phyloP scores from a whole-genome alignment of 2,888 invertebrate genomes.

The Platypus cylindrus region DNA sequence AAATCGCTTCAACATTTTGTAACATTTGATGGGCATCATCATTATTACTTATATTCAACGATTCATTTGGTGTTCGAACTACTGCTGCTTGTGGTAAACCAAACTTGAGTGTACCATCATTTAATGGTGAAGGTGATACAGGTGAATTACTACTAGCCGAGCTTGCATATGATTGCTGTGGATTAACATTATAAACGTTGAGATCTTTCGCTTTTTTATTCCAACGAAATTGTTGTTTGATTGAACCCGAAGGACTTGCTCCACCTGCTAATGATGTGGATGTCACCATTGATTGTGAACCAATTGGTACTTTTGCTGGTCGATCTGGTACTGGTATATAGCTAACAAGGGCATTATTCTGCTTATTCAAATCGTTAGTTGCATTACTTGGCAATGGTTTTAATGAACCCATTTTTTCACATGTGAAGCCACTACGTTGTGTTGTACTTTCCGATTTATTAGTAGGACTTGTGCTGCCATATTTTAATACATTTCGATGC shows the following conservation, averaged over 20 bases:
- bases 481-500: conserved; percentile 22
- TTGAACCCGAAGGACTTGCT: conserved; percentile 14
- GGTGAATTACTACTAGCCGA: conserved; percentile 7
- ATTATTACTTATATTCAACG: neutral
- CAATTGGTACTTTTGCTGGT: conserved; percentile 24
- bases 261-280: no score
- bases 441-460: conserved; percentile 5
- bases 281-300: no score
- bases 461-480: conserved; percentile 15
- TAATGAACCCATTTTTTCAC: conserved; percentile 20
- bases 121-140: conserved; percentile 3
- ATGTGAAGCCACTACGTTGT: conserved; percentile 9
- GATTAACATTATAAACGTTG: conserved; percentile 26
- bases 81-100: conserved; percentile 16
- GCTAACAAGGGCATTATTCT: conserved; percentile 38
- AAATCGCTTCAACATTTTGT: conserved; percentile 33
- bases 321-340: conserved; percentile 43
- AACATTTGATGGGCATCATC: conserved; percentile 27
- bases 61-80: conserved; percentile 4
- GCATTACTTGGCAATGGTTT: conserved; percentile 27
- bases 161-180: conserved; percentile 10
- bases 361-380: conserved; percentile 32
- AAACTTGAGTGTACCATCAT: conserved; percentile 19
- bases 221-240: conserved; percentile 18
- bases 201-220: conserved; percentile 25